phyloP scores from a whole-genome alignment of 1,140 invertebrate genomes.

The Luehdorfia chinensis region DNA sequence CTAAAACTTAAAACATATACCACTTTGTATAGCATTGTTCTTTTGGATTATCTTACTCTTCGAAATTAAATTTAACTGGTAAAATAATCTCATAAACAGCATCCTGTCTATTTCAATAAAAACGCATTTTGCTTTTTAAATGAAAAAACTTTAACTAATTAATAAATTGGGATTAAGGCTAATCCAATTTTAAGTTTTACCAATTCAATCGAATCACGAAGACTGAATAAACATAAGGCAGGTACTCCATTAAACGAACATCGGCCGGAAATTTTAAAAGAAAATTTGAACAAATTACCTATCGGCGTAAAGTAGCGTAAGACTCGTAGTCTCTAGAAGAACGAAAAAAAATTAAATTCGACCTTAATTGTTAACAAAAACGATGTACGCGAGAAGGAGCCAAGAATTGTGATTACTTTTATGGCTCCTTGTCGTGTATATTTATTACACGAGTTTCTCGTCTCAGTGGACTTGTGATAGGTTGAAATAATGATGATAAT shows the following conservation, averaged over 20 bases:
- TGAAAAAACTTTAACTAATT: slow-evolving; percentile 18
- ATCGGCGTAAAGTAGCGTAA: slow-evolving; percentile 35
- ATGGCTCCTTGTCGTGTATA: too few species aligned
- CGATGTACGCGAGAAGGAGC: slow-evolving; percentile 24
- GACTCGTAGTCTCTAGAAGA: slow-evolving; percentile 38
- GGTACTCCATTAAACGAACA: slow-evolving; percentile 67
- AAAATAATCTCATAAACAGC: too few species aligned
- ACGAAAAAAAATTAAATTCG: slow-evolving; percentile 67
- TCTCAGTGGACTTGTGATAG: too few species aligned
- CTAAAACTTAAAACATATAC: too few species aligned
- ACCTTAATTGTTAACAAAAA: slow-evolving; percentile 65
- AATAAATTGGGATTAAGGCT: slow-evolving; percentile 40
- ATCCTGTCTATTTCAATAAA: too few species aligned
- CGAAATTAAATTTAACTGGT: too few species aligned
- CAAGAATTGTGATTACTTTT: slow-evolving; percentile 18
- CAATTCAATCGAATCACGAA: slow-evolving; percentile 54
- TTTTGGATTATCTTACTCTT: too few species aligned
- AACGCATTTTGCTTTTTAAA: too few species aligned
- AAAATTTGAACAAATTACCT: slow-evolving; percentile 71
- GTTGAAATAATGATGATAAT: background rate
- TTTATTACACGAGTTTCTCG: too few species aligned
- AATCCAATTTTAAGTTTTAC: slow-evolving; percentile 52
- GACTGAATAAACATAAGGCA: slow-evolving; percentile 60
- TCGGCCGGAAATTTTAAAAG: slow-evolving; percentile 57
- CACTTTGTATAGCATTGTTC: too few species aligned